These are phyloP conservation scores for Anabas testudineus DNA, from an alignment of 2,797 vertebrate species.

Conservation along the genomic window DNA sequence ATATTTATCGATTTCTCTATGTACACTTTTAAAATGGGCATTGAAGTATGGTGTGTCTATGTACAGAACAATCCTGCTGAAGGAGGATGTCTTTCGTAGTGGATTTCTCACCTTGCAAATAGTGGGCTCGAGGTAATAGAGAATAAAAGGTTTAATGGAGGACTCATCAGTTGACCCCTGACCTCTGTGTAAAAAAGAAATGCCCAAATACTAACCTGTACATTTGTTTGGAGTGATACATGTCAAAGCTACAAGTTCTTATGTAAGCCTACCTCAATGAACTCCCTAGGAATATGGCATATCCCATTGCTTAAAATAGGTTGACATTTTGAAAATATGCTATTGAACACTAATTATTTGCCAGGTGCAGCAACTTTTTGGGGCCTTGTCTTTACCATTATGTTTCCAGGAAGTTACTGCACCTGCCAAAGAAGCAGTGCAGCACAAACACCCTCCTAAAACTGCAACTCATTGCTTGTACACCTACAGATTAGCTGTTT, in stretches of 20 bases:
- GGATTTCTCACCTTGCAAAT: constrained; percentile 6
- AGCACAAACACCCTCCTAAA: not conserved
- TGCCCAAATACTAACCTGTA: constrained; percentile 15
- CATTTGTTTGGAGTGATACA: constrained; percentile 18
- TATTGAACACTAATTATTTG: constrained; percentile 1
- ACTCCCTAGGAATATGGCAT: constrained; percentile 14
- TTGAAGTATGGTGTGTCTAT: constrained; percentile 31
- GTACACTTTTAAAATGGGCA: constrained; percentile 45
- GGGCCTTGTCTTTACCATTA: not conserved
- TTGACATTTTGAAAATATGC: constrained; percentile 30
- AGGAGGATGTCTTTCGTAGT: not conserved
- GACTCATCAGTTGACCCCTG: constrained; percentile 74
- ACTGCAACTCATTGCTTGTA: not conserved
- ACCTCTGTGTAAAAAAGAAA: constrained; percentile 67
- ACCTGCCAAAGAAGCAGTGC: not conserved
- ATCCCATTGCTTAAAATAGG: constrained; percentile 25
- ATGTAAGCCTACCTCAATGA: constrained; percentile 54
- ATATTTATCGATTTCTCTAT: constrained; percentile 53
- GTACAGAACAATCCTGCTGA: constrained; percentile 12
- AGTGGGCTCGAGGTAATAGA: constrained; percentile 8
- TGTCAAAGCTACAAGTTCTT: constrained; percentile 25
- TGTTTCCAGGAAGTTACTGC: not conserved
- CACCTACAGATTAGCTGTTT: not conserved
- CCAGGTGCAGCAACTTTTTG: not conserved
- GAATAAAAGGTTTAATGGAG: constrained; percentile 39